These are phyloP conservation scores for Chloroclysta siterata DNA, from an alignment of 2,888 invertebrate genomes.

Conservation along the genomic window DNA sequence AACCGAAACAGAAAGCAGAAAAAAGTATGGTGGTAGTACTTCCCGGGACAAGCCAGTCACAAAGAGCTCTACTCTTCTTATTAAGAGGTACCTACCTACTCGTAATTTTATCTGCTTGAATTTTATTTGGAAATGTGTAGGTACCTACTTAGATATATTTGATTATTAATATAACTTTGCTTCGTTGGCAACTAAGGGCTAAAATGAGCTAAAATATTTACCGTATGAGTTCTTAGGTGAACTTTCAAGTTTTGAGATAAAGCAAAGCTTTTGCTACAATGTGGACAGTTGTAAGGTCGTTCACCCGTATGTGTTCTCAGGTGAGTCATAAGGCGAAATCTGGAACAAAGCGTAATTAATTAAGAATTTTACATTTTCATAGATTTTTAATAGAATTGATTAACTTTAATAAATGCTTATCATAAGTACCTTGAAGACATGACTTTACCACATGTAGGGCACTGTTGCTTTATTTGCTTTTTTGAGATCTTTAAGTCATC, in stretches of 20 bases:
- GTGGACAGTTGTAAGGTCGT: conserved; percentile 68
- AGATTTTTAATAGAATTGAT: too few relatives aligned
- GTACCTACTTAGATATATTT: too few relatives aligned
- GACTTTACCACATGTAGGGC: conserved; percentile 80
- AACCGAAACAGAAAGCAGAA: too few relatives aligned
- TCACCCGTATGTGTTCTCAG: conserved; percentile 71
- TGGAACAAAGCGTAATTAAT: conserved; percentile 44
- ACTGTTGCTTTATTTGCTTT: conserved; percentile 62
- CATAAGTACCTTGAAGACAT: conserved; percentile 82
- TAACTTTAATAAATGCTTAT: too few relatives aligned
- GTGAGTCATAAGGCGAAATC: conserved; percentile 78
- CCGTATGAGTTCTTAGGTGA: conserved; percentile 75
- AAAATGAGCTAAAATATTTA: conserved; percentile 43
- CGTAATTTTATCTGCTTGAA: too few relatives aligned
- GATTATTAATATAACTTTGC: too few relatives aligned
- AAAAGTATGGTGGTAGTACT: too few relatives aligned
- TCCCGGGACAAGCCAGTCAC: too few relatives aligned
- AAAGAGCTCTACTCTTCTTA: too few relatives aligned
- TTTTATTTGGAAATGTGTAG: too few relatives aligned
- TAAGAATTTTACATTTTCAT: too few relatives aligned
- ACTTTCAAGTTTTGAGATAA: conserved; percentile 75
- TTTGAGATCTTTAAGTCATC: conserved; percentile 27
- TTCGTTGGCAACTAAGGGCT: not conserved
- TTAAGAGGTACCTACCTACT: too few relatives aligned
- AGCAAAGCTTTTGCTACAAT: conserved; percentile 74